phyloP scores from a whole-genome alignment of 2,888 invertebrate species.

The Oscheius sp. region DNA sequence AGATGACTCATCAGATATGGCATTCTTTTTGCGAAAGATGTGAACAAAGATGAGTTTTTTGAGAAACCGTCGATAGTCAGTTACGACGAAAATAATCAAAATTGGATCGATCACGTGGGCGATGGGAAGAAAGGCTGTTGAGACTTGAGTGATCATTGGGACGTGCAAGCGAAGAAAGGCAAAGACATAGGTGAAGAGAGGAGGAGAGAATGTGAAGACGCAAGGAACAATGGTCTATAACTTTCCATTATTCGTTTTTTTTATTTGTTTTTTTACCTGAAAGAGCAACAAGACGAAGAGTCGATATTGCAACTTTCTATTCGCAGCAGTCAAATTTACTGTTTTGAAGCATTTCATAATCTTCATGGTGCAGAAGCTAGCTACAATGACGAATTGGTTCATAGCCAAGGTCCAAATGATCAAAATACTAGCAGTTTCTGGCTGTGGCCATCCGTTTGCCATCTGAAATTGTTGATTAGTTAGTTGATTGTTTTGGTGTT shows the following conservation, averaged over 20 bases:
- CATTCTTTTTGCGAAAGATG: background rate
- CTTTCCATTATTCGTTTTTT: background rate
- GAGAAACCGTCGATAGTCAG: slow-evolving; percentile 15
- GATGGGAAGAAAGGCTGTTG: slow-evolving; percentile 15
- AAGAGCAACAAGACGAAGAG: background rate
- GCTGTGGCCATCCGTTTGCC: background rate
- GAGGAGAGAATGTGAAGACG: background rate
- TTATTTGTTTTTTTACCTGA: background rate
- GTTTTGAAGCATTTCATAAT: background rate
- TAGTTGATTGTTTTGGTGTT: background rate
- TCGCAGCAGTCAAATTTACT: background rate
- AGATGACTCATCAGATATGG: background rate
- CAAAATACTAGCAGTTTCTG: background rate
- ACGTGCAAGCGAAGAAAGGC: background rate
- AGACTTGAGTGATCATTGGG: background rate
- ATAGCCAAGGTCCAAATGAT: background rate
- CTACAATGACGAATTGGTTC: background rate
- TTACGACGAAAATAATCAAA: slow-evolving; percentile 6
- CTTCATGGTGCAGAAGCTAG: background rate
- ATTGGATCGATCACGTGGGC: slow-evolving; percentile 23
- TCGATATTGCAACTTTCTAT: background rate
- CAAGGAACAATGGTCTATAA: background rate
- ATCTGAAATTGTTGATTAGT: background rate
- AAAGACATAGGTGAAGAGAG: background rate
- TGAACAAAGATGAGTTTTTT: background rate